These are phyloP conservation scores for Phaethon lepturus DNA, from an alignment of 2,113 vertebrate species.

Conservation along the genomic window DNA sequence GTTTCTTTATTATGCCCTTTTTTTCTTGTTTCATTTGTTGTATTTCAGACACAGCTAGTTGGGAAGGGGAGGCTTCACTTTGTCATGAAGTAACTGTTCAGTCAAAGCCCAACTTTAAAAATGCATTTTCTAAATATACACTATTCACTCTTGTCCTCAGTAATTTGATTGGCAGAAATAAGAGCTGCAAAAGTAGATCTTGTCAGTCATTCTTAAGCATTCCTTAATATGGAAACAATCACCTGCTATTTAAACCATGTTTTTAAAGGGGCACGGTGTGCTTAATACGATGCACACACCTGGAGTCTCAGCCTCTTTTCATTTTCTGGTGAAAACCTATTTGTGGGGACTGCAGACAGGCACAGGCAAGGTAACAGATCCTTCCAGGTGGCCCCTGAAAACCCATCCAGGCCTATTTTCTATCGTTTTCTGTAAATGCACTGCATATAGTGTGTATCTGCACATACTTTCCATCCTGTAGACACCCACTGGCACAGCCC, in stretches of 20 bases:
- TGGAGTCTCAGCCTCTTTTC: neutral
- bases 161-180: constrained; percentile 41
- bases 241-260: neutral
- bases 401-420: neutral
- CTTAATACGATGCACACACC: neutral
- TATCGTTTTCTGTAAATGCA: neutral
- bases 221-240: constrained; percentile 29
- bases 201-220: constrained; percentile 38
- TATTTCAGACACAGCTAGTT: neutral
- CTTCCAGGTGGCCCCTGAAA: neutral
- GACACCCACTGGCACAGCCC: neutral
- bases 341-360: neutral
- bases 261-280: neutral
- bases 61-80: constrained; percentile 12
- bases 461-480: neutral
- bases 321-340: neutral
- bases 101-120: constrained; percentile 44
- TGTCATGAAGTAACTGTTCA: constrained; percentile 22
- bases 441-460: neutral
- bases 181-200: constrained; percentile 20
- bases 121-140: constrained; percentile 61
- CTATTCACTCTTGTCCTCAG: constrained; percentile 28
- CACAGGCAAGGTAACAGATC: neutral
- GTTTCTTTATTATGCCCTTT: neutral
- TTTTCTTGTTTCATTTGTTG: rapidly evolving